Evolutionary conservation across 1,140 invertebrate genomes (phyloP), one percentile per base, ranked within the genome.

Genomic region (Acyrthosiphon pisum): DNA sequence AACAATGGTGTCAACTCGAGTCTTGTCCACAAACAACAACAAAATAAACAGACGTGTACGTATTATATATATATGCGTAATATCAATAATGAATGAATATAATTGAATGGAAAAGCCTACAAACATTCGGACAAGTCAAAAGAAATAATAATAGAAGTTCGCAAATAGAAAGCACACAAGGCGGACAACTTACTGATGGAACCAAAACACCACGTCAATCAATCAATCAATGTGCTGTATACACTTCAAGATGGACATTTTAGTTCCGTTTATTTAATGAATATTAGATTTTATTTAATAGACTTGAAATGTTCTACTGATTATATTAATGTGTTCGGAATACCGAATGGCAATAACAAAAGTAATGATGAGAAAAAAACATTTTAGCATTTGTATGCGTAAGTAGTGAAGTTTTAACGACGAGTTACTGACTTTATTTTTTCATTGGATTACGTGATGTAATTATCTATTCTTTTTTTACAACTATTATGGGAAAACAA

Each of bases 1-100:
- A 68, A 91, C 90, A 91, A 68, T 91, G 56, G 90, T 91, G 90
- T 91, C 90, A 68, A 91, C 90, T 89, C 90, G 56, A 44, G 56
- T 56, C 60, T 44, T 68, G 90, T 60, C 90, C 90, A 46, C 90
- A 20, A 46, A 91, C 14, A 44, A 88, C 37, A 18, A 83, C 11
- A 83, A 37, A 87, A 46, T n/a, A 87, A 87, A 87, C 30, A 87
- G 50, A 50, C 86, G 41, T 26, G 44, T n/a, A 23, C 50, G 9
- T 53, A 53, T 53, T 53, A 53, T 50, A 50, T 50, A 30, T 44
- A 22, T 22, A 89, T 89, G 37, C 50, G 14, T 53, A 89, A 37
- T 89, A 89, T 89, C 87, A 53, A 53, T 89, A 89, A 53, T 89
- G 48, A 50, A 89, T 89, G 35, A 89, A 89, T 53, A 37, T 53